Base-by-base conservation (phyloP, 1,140 invertebrate genomes). In the Aethina tumida region DNA sequence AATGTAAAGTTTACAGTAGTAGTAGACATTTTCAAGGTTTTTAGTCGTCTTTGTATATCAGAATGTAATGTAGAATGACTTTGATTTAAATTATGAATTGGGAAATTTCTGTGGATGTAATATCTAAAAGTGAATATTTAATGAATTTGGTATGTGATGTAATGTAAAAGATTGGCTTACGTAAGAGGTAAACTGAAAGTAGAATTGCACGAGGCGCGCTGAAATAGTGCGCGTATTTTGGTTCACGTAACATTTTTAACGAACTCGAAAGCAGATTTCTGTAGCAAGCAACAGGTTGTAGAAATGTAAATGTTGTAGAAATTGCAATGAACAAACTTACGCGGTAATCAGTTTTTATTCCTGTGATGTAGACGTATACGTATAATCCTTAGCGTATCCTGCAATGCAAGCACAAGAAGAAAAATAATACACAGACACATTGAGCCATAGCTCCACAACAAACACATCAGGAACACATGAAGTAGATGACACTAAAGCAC, bases 401-500 rank as follows among this genome's bases (percentile, higher is more conserved):
- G n/a, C n/a, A n/a, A n/a, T n/a, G 49, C 48, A 41, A 52, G 43
- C 50, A 56, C 53, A 45, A 43, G 35, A 43, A 42, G 30, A 45
- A 31, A n/a, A 32, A 21, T 13, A 38, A 31, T 45, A 42, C 46
- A 53, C 47, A 41, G 37, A 21, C 45, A 44, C 49, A 55, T 45
- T 38, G 46, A 47, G 47, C 52, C 56, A 58, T 58, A 49, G 43
- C 53, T 49, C 40, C 48, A 53, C 51, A 41, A 40, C 50, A 56
- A n/a, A n/a, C n/a, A n/a, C n/a, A n/a, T n/a, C n/a, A n/a, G n/a
- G n/a, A n/a, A n/a, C n/a, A n/a, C n/a, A n/a, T n/a, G n/a, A n/a
- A n/a, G n/a, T n/a, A n/a, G n/a, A n/a, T n/a, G n/a, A n/a, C n/a
- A n/a, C n/a, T n/a, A n/a, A n/a, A n/a, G n/a, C n/a, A n/a, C n/a